A percentile compares a stretch with the other conserved stretches of the same genome.
These are phyloP conservation scores for Takifugu ocellatus DNA, from an alignment of 2,797 vertebrate species.

Conservation along the genomic window DNA sequence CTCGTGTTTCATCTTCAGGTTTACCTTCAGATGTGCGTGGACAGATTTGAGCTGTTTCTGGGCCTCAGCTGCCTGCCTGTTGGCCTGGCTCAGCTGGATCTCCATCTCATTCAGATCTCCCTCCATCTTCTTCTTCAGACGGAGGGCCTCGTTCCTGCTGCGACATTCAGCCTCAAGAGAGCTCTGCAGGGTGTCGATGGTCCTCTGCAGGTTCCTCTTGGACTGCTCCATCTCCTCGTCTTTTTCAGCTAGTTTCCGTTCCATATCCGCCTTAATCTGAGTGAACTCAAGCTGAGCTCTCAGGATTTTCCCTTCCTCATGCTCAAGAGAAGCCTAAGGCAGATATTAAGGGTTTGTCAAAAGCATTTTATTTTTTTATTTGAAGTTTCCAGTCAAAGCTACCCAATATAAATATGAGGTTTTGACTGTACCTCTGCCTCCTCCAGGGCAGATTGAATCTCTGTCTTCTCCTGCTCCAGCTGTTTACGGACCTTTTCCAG, in stretches of 20 bases:
- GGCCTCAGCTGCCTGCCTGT: constrained; percentile 78
- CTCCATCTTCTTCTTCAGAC: constrained; percentile 84
- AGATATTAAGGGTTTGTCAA: neutral
- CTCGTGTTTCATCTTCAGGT: neutral
- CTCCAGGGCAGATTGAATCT: constrained; percentile 86
- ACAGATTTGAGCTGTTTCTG: constrained; percentile 81
- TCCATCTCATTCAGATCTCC: constrained; percentile 91
- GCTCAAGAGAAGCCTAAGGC: constrained; percentile 67
- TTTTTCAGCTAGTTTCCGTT: constrained; percentile 84
- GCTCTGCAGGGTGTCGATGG: constrained; percentile 77
- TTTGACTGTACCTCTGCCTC: constrained; percentile 80
- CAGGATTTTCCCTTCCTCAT: constrained; percentile 87
- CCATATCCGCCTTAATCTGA: constrained; percentile 84
- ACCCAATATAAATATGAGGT: neutral
- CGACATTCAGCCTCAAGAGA: constrained; percentile 77
- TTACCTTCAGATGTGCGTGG: constrained; percentile 80
- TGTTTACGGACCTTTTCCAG: constrained; percentile 83
- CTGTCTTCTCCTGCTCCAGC: constrained; percentile 84
- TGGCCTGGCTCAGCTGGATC: constrained; percentile 82
- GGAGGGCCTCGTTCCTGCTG: constrained; percentile 81
- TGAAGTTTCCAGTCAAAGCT: neutral
- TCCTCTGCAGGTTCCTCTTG: constrained; percentile 85
- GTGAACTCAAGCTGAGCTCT: constrained; percentile 85
- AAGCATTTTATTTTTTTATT: neutral
- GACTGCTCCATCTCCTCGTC: constrained; percentile 89